These are phyloP conservation scores for Champsocephalus esox DNA, from an alignment of 2,797 vertebrate genomes.

Conservation along the genomic window DNA sequence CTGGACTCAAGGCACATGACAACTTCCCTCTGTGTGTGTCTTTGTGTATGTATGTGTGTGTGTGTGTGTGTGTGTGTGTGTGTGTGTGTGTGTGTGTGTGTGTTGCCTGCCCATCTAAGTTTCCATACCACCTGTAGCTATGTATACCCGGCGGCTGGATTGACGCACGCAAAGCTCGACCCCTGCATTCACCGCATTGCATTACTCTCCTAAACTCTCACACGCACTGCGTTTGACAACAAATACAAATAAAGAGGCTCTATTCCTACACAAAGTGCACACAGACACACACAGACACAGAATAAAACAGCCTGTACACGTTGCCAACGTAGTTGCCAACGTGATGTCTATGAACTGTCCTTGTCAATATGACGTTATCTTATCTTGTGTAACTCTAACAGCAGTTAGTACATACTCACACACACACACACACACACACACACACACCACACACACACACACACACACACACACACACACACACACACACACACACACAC, in stretches of 20 bases:
- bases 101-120: slow-evolving; percentile 48
- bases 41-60: background rate
- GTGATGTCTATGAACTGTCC: slow-evolving; percentile 9
- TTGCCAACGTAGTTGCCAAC: background rate
- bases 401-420: background rate
- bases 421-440: background rate
- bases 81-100: background rate
- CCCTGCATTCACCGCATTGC: slow-evolving; percentile 44
- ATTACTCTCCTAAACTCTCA: slow-evolving; percentile 2
- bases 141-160: slow-evolving; percentile 37
- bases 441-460: background rate
- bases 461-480: background rate
- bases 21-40: slow-evolving; percentile 5
- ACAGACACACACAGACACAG: slow-evolving; percentile 1
- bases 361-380: no score
- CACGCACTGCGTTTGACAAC: slow-evolving; percentile 65
- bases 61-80: slow-evolving; percentile 5
- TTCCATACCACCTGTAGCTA: slow-evolving; percentile 73
- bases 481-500: background rate
- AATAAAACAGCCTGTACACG: slow-evolving; percentile 9
- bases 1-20: slow-evolving; percentile 41
- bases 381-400: background rate
- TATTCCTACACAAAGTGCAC: background rate
- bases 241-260: slow-evolving; percentile 43
- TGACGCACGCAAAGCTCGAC: slow-evolving; percentile 53